phyloP scores from a whole-genome alignment of 2,797 vertebrate genomes.

The Propithecus perrieri region DNA sequence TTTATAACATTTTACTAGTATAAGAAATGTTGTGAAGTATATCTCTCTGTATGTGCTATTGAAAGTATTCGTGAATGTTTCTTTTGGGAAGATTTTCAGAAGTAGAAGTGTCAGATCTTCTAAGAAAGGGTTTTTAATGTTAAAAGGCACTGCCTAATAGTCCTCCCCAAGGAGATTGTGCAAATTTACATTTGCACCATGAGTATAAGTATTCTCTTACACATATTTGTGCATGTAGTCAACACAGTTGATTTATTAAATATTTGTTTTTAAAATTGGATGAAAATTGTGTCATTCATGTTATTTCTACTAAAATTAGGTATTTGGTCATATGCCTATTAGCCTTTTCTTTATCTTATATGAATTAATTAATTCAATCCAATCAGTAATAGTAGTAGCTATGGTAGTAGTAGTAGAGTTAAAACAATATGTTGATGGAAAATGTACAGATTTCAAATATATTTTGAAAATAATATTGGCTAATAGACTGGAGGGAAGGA shows the following conservation, averaged over 20 bases:
- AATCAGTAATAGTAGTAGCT: not conserved
- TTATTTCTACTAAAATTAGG: not conserved
- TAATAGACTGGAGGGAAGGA: not conserved
- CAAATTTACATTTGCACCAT: not conserved
- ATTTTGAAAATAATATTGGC: not conserved
- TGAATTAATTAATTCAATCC: not conserved
- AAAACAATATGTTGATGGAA: not conserved
- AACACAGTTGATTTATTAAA: not conserved
- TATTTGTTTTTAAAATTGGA: not conserved
- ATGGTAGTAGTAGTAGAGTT: not conserved
- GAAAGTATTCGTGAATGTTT: not conserved
- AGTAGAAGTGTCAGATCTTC: not conserved
- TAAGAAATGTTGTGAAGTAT: not conserved
- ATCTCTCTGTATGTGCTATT: not conserved
- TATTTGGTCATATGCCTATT: not conserved
- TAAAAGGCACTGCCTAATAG: not conserved
- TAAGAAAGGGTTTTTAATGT: not conserved
- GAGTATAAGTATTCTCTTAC: not conserved
- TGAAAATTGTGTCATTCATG: not conserved
- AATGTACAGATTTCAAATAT: not conserved
- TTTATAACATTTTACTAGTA: not conserved
- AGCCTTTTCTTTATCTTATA: not conserved
- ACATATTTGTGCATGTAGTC: not conserved
- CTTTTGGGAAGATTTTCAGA: not conserved
- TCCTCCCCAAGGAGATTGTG: not conserved